These are phyloP conservation scores for Spodoptera exigua DNA, from an alignment of 2,888 invertebrate species.

Conservation along the genomic window DNA sequence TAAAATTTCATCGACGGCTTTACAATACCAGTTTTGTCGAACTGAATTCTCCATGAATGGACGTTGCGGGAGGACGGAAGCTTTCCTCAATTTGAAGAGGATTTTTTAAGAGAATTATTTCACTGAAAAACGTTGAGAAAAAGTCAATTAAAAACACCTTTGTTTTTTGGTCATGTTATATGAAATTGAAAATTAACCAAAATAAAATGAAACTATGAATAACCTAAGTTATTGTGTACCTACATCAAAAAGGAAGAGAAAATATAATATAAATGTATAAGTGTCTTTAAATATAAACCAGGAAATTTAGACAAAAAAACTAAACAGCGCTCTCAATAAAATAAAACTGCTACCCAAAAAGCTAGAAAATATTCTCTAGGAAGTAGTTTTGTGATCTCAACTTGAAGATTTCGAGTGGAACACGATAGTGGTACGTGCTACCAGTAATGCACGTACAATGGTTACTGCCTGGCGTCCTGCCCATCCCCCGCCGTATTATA, in stretches of 20 bases:
- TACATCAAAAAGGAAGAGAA: no score
- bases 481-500: constrained; percentile 13
- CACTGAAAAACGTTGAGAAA: background rate
- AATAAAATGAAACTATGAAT: no score
- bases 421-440: constrained; percentile 11
- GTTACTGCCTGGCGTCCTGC: constrained; percentile 34
- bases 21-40: constrained; percentile 24
- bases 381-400: constrained; percentile 1
- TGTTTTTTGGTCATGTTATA: no score
- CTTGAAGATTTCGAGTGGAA: constrained; percentile 18
- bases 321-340: no score
- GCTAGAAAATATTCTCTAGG: background rate
- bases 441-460: constrained; percentile 36
- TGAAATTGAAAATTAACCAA: no score
- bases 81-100: background rate
- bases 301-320: no score
- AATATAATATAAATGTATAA: no score
- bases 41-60: background rate
- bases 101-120: background rate
- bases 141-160: no score
- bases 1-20: constrained; percentile 29
- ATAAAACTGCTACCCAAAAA: no score
- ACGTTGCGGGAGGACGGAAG: background rate
- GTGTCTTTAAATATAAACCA: no score
- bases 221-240: no score